Conservation (phyloP, 2,888 invertebrate genomes). For the Pristionchus fissidentatus region DNA sequence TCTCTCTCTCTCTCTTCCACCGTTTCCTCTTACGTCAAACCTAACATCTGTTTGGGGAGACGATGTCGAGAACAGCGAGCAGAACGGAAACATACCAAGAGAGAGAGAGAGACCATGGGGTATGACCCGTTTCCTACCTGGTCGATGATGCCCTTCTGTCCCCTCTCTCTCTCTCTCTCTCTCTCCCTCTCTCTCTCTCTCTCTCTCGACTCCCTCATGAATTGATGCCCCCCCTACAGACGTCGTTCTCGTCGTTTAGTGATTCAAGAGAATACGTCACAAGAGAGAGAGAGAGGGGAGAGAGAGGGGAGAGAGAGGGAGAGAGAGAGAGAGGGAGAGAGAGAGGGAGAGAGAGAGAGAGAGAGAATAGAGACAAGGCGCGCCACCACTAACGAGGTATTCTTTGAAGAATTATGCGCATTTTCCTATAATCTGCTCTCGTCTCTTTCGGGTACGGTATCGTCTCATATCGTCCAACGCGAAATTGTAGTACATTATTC, state of each 20-base stretch:
- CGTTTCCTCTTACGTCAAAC: conserved; percentile 35
- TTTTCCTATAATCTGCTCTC: not conserved
- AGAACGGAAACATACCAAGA: not conserved
- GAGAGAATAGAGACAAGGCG: no score
- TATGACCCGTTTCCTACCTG: not conserved
- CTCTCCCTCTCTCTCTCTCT: not conserved
- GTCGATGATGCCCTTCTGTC: no score
- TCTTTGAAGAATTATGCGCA: not conserved
- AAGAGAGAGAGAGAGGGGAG: not conserved
- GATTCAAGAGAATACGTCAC: not conserved
- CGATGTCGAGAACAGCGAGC: not conserved
- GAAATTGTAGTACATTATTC: no score
- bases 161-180: not conserved
- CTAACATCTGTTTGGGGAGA: conserved; percentile 34
- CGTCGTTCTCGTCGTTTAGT: not conserved
- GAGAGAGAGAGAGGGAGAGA: not conserved
- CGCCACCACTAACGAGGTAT: conserved; percentile 1
- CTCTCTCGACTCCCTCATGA: not conserved
- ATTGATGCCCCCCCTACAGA: not conserved
- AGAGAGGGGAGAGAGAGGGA: not conserved
- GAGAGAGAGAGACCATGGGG: not conserved
- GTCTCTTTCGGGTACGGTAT: no score
- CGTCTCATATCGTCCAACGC: no score
- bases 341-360: conserved; percentile 18
- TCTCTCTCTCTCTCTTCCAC: not conserved